These are phyloP conservation scores for Lithobates pipiens DNA, from an alignment of 2,797 vertebrate genomes.

Conservation along the genomic window DNA sequence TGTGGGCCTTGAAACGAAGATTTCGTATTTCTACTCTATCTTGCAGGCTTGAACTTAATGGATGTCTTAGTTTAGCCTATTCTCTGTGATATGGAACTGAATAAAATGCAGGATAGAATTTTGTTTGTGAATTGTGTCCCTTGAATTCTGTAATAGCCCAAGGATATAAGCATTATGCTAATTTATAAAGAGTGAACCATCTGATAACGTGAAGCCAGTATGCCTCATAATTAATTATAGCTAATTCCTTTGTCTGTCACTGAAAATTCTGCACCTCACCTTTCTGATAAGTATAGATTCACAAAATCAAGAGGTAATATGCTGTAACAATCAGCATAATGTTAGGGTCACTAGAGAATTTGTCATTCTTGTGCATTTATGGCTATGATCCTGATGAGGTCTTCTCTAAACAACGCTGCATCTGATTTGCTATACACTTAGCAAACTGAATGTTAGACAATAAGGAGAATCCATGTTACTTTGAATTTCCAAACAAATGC, in stretches of 20 bases:
- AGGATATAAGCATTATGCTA: not conserved
- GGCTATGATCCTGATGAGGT: not conserved
- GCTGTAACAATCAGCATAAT: not conserved
- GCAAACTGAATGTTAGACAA: not conserved
- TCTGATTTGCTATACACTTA: not conserved
- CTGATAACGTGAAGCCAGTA: not conserved
- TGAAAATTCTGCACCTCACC: not conserved
- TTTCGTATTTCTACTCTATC: constrained; percentile 81
- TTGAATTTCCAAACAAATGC: too few relatives aligned
- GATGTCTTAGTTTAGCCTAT: constrained; percentile 82
- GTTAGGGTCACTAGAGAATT: too few relatives aligned
- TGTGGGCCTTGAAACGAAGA: constrained; percentile 75
- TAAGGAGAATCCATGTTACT: too few relatives aligned
- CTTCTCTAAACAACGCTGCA: not conserved
- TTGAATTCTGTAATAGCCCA: constrained; percentile 68
- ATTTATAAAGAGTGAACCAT: not conserved
- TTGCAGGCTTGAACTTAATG: constrained; percentile 81
- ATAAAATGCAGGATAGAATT: constrained; percentile 83
- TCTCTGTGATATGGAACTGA: constrained; percentile 82
- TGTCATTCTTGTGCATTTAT: not conserved
- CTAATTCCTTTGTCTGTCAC: not conserved
- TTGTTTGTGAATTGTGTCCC: constrained; percentile 73
- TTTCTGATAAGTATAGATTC: not conserved
- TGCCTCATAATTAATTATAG: not conserved
- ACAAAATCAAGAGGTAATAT: not conserved